phyloP scores from a whole-genome alignment of 2,797 vertebrate genomes.

The Sebastes goodei region DNA sequence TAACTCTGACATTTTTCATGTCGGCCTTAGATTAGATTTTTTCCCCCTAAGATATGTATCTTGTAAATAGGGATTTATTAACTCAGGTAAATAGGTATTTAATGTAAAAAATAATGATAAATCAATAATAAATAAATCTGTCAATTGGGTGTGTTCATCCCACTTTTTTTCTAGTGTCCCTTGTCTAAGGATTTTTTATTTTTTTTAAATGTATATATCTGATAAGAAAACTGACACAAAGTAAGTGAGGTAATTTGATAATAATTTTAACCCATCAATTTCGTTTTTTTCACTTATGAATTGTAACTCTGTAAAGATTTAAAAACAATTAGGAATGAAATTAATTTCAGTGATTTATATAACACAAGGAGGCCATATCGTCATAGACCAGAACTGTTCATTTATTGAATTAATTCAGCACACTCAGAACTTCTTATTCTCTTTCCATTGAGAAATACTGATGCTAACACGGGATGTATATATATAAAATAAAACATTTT shows the following conservation, averaged over 20 bases:
- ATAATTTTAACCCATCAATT: not conserved
- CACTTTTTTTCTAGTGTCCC: not conserved
- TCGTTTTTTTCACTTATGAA: not conserved
- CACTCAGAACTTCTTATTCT: not conserved
- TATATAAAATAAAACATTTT: not conserved
- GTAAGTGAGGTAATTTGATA: not conserved
- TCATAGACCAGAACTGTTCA: not conserved
- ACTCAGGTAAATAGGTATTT: not conserved
- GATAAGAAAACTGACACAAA: not conserved
- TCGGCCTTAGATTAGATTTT: not conserved
- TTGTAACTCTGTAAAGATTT: not conserved
- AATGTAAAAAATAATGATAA: not conserved
- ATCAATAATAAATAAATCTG: not conserved
- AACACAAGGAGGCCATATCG: not conserved
- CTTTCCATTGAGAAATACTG: conserved; percentile 1
- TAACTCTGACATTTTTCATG: not conserved
- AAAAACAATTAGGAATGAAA: not conserved
- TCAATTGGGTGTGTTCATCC: not conserved
- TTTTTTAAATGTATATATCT: not conserved
- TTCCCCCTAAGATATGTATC: not conserved
- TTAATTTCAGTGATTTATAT: not conserved
- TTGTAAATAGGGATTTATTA: not conserved
- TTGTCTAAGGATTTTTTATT: not conserved
- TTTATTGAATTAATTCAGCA: conserved; percentile 8
- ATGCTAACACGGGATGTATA: conserved; percentile 8